phyloP scores from a whole-genome alignment of 2,113 vertebrate species.

The Tachycineta bicolor region DNA sequence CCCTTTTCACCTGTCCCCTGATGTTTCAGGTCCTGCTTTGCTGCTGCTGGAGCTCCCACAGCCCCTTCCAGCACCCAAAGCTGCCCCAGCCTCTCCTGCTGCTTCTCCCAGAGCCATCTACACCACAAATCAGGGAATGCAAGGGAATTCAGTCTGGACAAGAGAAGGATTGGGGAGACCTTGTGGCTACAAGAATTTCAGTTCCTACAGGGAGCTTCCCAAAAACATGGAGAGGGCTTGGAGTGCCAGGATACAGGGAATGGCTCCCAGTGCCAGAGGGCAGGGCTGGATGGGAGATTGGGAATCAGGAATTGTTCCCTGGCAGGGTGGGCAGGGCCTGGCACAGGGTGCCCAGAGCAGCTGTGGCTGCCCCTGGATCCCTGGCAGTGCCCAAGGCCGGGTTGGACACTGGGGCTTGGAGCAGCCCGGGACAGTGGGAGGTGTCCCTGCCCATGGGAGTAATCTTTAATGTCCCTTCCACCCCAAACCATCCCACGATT shows the following conservation, averaged over 20 bases:
- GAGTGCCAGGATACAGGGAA: neutral
- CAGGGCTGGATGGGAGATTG: neutral
- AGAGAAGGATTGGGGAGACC: neutral
- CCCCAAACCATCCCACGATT: neutral
- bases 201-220: neutral
- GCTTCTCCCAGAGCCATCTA: neutral
- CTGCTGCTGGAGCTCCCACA: neutral
- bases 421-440: rapidly evolving
- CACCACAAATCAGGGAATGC: neutral
- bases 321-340: neutral
- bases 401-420: neutral
- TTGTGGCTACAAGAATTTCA: neutral
- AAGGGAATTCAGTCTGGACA: neutral
- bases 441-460: neutral
- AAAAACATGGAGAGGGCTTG: neutral
- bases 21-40: neutral
- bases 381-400: neutral
- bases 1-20: neutral
- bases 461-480: neutral
- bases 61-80: neutral
- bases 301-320: neutral
- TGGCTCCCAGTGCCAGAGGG: neutral
- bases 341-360: neutral
- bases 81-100: neutral
- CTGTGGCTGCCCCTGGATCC: neutral